Conservation (phyloP, 2,113 vertebrate species). For the Neogobius melanostomus region DNA sequence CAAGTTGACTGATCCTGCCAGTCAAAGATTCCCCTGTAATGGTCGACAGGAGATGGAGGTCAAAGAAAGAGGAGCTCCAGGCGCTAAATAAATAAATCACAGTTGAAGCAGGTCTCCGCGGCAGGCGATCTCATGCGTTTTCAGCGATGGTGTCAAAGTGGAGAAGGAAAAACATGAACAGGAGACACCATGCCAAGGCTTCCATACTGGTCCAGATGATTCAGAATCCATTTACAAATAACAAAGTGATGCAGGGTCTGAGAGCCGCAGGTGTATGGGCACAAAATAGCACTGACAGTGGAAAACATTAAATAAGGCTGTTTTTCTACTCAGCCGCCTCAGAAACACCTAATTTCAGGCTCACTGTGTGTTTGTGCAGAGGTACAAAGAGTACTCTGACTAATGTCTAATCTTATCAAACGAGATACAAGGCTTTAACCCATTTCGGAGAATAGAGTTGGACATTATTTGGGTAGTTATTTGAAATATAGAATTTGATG, state of each 20-base stretch:
- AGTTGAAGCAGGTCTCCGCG: not conserved
- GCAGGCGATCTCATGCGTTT: not conserved
- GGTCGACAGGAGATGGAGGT: not conserved
- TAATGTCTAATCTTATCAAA: not conserved
- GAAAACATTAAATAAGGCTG: slow-evolving; percentile 7
- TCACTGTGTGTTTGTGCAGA: not conserved
- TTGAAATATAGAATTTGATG: no score
- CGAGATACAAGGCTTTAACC: not conserved
- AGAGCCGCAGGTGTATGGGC: slow-evolving; percentile 2
- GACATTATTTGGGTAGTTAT: no score
- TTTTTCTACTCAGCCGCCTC: not conserved
- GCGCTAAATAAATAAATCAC: not conserved
- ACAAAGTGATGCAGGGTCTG: slow-evolving; percentile 10
- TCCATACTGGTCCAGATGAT: not conserved
- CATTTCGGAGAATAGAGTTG: not conserved
- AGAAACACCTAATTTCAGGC: not conserved
- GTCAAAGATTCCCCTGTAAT: not conserved
- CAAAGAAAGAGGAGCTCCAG: not conserved
- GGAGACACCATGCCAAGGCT: not conserved
- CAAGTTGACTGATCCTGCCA: not conserved
- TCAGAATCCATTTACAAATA: slow-evolving; percentile 13
- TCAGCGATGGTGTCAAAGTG: not conserved
- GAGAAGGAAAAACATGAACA: not conserved
- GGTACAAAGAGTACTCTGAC: not conserved
- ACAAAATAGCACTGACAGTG: not conserved